Percentiles rank a stretch among this genome's conserved stretches.
Evolutionary conservation across 2,113 vertebrate genomes (phyloP).

Genomic region (Nothocercus nigrocapillus): DNA sequence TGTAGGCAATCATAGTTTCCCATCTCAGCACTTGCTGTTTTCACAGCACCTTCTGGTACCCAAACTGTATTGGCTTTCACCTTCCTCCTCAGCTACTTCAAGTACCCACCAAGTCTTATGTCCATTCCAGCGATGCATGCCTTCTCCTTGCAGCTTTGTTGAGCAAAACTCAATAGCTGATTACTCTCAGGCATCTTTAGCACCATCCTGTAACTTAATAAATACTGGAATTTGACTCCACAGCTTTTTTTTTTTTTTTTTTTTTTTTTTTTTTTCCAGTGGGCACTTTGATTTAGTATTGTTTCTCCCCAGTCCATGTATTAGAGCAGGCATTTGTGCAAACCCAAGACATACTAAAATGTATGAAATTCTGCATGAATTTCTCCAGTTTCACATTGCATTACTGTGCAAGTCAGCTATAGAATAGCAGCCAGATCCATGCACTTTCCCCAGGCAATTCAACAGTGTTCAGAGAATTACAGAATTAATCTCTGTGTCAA

Average conservation of each 20-base stretch:
- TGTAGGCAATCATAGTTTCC: not conserved
- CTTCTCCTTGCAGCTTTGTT: not conserved
- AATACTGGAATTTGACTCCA: not conserved
- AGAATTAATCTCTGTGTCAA: slow-evolving; percentile 18
- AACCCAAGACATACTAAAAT: not conserved
- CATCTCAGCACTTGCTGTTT: accelerated
- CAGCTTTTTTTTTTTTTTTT: not conserved
- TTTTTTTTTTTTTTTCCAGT: not conserved
- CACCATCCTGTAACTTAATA: not conserved
- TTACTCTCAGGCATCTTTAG: not conserved
- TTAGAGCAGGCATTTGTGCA: not conserved
- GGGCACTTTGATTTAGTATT: not conserved
- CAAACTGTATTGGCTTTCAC: not conserved
- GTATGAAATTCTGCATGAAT: not conserved
- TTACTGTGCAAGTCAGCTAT: not conserved
- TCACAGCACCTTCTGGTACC: not conserved
- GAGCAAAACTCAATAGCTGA: not conserved
- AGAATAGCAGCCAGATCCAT: not conserved
- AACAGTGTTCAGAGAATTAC: slow-evolving; percentile 21
- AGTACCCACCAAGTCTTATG: not conserved
- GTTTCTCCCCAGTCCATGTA: not conserved
- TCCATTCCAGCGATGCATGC: not conserved
- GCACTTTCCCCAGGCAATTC: not conserved
- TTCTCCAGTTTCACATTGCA: not conserved
- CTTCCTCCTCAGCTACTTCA: not conserved